Evolutionary conservation across 2,888 invertebrate genomes (phyloP), one percentile per base, ranked within the genome.

Genomic region (Odontomyia ornata): DNA sequence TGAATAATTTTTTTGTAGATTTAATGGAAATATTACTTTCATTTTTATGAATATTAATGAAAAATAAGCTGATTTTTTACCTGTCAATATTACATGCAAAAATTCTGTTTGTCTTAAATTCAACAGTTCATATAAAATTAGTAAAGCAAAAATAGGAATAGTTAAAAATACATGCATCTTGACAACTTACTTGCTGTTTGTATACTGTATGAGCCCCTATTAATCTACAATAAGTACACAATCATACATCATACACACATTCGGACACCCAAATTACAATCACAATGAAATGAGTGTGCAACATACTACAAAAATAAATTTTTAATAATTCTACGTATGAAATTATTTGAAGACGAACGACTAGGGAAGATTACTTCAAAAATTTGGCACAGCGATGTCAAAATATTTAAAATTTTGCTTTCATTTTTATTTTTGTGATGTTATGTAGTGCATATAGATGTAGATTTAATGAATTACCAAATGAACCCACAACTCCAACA

Each of bases 361-460:
- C 73, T 52, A 57, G 60, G 73, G 73, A 73, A 73, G 73, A 73
- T 73, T 73, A 73, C 73, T 73, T 57, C 23, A 60, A 73, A 73
- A 73, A 73, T 57, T 60, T 60, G 57, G 60, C 36, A 56, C 28
- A 56, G 23, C 5, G 28, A 64, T 60, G 25, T 36, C 9, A 3
- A 36, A 13, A 72, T 72, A 23, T 72, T 52, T 25, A 52, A 25
- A 21, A 65, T 28, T 36, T 18, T 9, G 11, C n/a, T 60, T 60
- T 5, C 65, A 28, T 64, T 36, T 65, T 65, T 36, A 18, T 9
- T 28, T 65, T 13, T 13, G 23, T 64, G 18, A 13, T 65, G 30
- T 65, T 65, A 65, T 65, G 21, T 18, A 15, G 11, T 60, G 23
- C 60, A 60, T 60, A 23, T 25, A 36, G 11, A 25, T 60, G 11